phyloP scores from a whole-genome alignment of 2,797 vertebrate species.

The Anabacerthia variegaticeps region DNA sequence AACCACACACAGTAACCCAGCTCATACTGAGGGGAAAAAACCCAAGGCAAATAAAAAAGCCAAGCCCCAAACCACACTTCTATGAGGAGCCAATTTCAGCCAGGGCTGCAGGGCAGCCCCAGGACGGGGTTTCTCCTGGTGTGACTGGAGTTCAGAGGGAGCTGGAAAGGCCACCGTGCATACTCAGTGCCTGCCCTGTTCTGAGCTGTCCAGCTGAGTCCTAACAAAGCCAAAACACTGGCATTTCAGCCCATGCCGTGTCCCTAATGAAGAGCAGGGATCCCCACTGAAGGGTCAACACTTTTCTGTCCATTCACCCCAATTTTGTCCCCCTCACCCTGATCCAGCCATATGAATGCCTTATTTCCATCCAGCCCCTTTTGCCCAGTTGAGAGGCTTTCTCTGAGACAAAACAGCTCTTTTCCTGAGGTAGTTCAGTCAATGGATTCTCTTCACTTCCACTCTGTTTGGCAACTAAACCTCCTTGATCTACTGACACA shows the following conservation, averaged over 20 bases:
- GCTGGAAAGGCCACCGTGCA: neutral
- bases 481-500: neutral
- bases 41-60: no score
- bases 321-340: neutral
- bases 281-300: neutral
- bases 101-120: neutral
- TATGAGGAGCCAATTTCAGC: neutral
- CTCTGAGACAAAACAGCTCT: neutral
- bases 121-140: neutral
- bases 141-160: neutral
- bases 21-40: rapidly evolving
- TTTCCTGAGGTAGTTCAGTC: neutral
- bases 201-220: neutral
- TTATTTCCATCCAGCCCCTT: neutral
- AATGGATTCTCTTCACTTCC: neutral
- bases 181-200: rapidly evolving
- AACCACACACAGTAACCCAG: neutral
- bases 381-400: neutral
- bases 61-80: neutral
- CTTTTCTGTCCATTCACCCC: neutral
- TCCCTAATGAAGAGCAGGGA: neutral
- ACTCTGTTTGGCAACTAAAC: neutral
- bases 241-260: neutral
- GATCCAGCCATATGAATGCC: neutral
- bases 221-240: neutral